These are phyloP conservation scores for Papilio demoleus DNA, from an alignment of 2,888 invertebrate genomes.

Conservation along the genomic window DNA sequence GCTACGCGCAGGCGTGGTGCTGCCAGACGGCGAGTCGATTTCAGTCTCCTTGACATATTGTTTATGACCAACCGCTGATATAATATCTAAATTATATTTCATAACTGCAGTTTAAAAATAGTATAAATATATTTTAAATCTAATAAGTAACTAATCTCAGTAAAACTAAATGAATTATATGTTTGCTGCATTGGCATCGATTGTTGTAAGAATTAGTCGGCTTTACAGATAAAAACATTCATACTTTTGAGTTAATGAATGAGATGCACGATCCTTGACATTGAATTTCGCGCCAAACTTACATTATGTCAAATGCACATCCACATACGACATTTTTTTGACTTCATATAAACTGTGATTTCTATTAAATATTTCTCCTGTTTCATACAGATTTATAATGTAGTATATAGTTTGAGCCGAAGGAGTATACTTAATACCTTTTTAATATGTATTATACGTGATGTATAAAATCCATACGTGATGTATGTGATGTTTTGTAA, in stretches of 20 bases:
- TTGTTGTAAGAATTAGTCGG: not conserved
- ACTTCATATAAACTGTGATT: not conserved
- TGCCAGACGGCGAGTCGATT: constrained; percentile 53
- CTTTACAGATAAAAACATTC: not conserved
- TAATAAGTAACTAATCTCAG: not conserved
- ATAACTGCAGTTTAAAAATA: not conserved
- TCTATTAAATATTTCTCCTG: not conserved
- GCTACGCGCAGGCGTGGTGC: constrained; percentile 64
- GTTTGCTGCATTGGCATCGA: not conserved
- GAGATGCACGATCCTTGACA: not conserved
- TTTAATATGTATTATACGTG: too few species aligned
- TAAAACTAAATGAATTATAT: too few species aligned
- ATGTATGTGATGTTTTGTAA: too few species aligned
- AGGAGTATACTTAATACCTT: too few species aligned
- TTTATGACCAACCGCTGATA: constrained; percentile 31
- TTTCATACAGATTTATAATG: too few species aligned
- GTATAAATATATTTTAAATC: not conserved
- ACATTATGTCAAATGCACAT: not conserved
- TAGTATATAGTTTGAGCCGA: too few species aligned
- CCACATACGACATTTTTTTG: too few species aligned
- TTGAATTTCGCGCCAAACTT: not conserved
- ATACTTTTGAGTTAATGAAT: not conserved
- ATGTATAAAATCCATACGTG: too few species aligned
- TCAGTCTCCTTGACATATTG: constrained; percentile 51
- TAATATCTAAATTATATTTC: not conserved